Conservation (phyloP, 64 coral and sea anemone genomes). For the Trachythela sp. region DNA sequence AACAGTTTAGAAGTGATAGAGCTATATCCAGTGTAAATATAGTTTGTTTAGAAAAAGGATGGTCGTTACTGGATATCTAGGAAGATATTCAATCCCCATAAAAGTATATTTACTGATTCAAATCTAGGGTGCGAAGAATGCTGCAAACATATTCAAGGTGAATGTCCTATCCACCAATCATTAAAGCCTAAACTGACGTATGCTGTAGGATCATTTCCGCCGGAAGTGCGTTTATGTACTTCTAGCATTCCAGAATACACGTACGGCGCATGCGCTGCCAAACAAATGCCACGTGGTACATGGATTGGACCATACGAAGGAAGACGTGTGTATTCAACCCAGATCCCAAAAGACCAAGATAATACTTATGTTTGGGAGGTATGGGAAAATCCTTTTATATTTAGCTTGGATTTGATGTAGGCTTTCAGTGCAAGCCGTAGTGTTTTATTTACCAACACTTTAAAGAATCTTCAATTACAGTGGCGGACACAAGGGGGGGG, state of each 20-base stretch:
- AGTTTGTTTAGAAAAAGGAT: too few species aligned
- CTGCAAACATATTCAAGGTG: not conserved
- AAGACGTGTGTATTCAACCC: constrained; percentile 6
- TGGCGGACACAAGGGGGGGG: too few species aligned
- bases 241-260: constrained; percentile 58
- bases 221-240: constrained; percentile 44
- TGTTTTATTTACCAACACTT: too few species aligned
- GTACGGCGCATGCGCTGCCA: constrained; percentile 51
- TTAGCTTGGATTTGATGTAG: not conserved
- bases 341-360: constrained; percentile 8
- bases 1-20: too few species aligned
- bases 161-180: not conserved
- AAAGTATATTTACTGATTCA: too few species aligned
- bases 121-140: constrained; percentile 4
- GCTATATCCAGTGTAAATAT: too few species aligned
- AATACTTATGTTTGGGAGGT: constrained; percentile 58
- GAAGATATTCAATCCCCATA: too few species aligned
- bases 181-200: not conserved
- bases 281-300: constrained; percentile 42
- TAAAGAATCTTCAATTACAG: too few species aligned
- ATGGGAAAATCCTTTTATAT: not conserved
- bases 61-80: too few species aligned
- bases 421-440: too few species aligned
- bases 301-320: constrained; percentile 67
- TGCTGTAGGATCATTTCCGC: constrained; percentile 38